These are phyloP conservation scores for Acanthoscelides obtectus DNA, from an alignment of 2,888 invertebrate species.

Conservation along the genomic window DNA sequence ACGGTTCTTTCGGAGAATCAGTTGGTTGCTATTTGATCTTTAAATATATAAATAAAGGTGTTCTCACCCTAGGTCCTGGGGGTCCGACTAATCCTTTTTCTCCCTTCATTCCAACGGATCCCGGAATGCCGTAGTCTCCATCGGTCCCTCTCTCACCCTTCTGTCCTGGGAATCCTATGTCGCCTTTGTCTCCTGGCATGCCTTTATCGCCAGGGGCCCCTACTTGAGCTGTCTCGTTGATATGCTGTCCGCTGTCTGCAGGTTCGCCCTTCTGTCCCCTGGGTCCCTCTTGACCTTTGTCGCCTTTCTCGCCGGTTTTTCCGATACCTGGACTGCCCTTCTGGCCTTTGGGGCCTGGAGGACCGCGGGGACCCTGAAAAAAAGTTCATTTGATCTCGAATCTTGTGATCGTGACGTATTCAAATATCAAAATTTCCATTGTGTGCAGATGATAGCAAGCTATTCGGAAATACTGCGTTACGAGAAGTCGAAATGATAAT, in stretches of 20 bases:
- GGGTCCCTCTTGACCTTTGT: slow-evolving; percentile 54
- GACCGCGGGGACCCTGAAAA: slow-evolving; percentile 62
- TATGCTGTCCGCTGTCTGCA: slow-evolving; percentile 33
- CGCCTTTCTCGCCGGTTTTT: slow-evolving; percentile 53
- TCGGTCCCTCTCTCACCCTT: slow-evolving; percentile 67
- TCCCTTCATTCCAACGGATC: slow-evolving; percentile 66
- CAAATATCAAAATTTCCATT: no score
- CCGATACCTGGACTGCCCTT: slow-evolving; percentile 60
- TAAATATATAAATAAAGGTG: no score
- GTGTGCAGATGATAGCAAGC: no score
- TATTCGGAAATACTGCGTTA: no score
- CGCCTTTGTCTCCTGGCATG: slow-evolving; percentile 58
- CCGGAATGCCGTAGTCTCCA: slow-evolving; percentile 67
- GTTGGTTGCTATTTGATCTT: no score
- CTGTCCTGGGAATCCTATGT: slow-evolving; percentile 57
- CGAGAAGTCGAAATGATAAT: no score
- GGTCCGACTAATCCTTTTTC: slow-evolving; percentile 85
- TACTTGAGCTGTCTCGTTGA: slow-evolving; percentile 34
- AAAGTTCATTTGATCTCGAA: no score
- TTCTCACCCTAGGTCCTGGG: slow-evolving; percentile 76
- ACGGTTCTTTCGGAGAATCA: no score
- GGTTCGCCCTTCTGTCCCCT: slow-evolving; percentile 54
- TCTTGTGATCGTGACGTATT: no score
- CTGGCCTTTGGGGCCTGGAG: slow-evolving; percentile 64
- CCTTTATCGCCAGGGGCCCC: slow-evolving; percentile 55